These are phyloP conservation scores for Cerastis leucographa DNA, from an alignment of 2,888 invertebrate species.

Conservation along the genomic window DNA sequence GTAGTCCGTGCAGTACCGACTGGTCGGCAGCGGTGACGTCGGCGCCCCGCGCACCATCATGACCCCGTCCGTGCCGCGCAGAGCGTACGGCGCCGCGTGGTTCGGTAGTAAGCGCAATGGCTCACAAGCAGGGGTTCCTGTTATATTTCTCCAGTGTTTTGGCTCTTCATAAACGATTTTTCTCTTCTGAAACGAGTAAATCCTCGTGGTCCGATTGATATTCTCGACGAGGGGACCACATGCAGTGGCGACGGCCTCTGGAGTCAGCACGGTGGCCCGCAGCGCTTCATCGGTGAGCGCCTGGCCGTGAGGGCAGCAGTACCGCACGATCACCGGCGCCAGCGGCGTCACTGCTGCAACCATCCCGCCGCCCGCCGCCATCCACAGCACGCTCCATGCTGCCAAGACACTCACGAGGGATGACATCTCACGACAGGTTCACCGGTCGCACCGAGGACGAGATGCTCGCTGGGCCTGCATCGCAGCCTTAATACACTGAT, in stretches of 20 bases:
- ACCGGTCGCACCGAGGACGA: constrained; percentile 67
- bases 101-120: constrained; percentile 80
- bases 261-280: constrained; percentile 79
- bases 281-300: constrained; percentile 73
- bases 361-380: constrained; percentile 54
- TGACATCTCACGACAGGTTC: constrained; percentile 63
- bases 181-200: constrained; percentile 83
- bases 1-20: constrained; percentile 93
- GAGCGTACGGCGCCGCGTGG: constrained; percentile 85
- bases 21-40: constrained; percentile 88
- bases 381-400: constrained; percentile 70
- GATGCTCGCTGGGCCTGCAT: constrained; percentile 58
- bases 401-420: constrained; percentile 23
- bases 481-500: constrained; percentile 40
- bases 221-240: constrained; percentile 81
- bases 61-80: constrained; percentile 92
- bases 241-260: constrained; percentile 74
- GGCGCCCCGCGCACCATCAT: constrained; percentile 88
- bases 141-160: constrained; percentile 71
- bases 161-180: constrained; percentile 38
- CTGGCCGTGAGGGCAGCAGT: constrained; percentile 68
- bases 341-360: constrained; percentile 54
- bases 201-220: constrained; percentile 90
- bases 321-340: constrained; percentile 75
- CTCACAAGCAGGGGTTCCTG: constrained; percentile 81